Evolutionary conservation across 30 jellyfish, hydroid and myxozoan species (phyloP), one percentile per base, ranked within the genome.

Genomic region (Phacellophora camtschatica): DNA sequence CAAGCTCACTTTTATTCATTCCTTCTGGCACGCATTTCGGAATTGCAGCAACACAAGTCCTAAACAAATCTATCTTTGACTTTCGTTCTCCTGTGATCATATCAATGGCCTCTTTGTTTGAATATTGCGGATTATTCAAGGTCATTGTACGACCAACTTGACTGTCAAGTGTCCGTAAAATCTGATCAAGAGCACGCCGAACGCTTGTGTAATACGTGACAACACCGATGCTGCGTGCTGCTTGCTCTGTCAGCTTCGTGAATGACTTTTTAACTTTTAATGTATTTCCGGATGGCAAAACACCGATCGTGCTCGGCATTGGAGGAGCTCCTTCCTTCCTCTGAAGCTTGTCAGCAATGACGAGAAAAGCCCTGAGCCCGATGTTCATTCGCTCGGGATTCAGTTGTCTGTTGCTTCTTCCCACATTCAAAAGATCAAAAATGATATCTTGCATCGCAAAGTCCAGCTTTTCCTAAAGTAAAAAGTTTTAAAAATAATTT

Each of bases 311-410:
- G 39, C 99, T 87, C 13, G 99, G 99, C 99, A 93, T 93, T 19
- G 99, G 99, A n/a, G 99, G 99, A 33, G 99, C 86, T 50, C 97
- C 99, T 81, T 93, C 99, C 61, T 93, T 93, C n/a, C 99, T 66
- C 58, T 93, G 99, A 36, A 93, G 75, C 48, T 87, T 86, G 66
- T 93, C 99, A 1, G 99, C 99, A 34, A 93, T 93, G 31, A 93
- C 99, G 16, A 93, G 86, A 68, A 93, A 93, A 42, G 99, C 99
- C 23, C 99, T 49, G 22, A 93, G 81, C 35, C 99, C 99, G 22
- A 93, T 93, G 77, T 93, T 93, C 99, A 93, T 93, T 19, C 99
- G 88, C 46, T 93, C 99, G 5, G 99, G 99, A 36, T 93, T 93
- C 84, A 93, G 73, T 53, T 86, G 97, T 30, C 90, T 74, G 43